phyloP scores from a whole-genome alignment of 2,797 vertebrate genomes.

The Sebastes glaucus region DNA sequence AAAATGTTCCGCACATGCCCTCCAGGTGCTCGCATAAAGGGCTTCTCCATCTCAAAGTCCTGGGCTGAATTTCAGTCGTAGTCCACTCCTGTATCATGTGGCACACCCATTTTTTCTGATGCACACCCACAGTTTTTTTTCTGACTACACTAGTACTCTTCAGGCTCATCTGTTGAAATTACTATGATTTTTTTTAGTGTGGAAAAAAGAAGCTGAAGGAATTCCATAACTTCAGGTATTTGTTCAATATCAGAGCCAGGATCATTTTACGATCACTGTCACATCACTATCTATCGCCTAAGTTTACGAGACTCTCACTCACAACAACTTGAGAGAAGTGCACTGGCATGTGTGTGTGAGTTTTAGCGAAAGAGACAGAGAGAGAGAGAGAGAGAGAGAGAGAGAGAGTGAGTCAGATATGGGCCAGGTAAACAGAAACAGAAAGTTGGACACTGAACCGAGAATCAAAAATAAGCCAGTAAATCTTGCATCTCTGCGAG shows the following conservation, averaged over 20 bases:
- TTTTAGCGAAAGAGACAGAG: neutral
- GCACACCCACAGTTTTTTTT: neutral
- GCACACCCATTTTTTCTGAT: neutral
- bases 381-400: neutral
- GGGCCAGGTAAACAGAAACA: neutral
- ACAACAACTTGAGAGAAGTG: neutral
- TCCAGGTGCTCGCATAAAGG: too few relatives aligned
- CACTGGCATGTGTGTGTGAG: neutral
- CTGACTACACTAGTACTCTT: neutral
- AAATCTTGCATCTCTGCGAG: slow-evolving; percentile 12
- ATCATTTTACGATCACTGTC: slow-evolving; percentile 22
- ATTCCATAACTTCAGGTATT: slow-evolving; percentile 27
- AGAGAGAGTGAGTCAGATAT: neutral
- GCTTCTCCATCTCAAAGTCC: too few relatives aligned
- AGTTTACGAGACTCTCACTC: slow-evolving; percentile 2
- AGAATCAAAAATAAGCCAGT: neutral
- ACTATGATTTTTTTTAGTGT: slow-evolving; percentile 22
- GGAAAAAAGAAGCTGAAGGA: neutral
- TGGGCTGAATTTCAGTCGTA: too few relatives aligned
- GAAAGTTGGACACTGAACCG: neutral
- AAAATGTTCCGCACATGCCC: too few relatives aligned
- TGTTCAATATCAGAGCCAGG: slow-evolving; percentile 17
- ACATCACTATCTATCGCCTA: slow-evolving; percentile 11
- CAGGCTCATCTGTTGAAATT: slow-evolving; percentile 33
- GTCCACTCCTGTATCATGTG: too few relatives aligned